Evolutionary conservation across 1,140 invertebrate genomes (phyloP).

Genomic region (Pseudomyrmex flavicornis): DNA sequence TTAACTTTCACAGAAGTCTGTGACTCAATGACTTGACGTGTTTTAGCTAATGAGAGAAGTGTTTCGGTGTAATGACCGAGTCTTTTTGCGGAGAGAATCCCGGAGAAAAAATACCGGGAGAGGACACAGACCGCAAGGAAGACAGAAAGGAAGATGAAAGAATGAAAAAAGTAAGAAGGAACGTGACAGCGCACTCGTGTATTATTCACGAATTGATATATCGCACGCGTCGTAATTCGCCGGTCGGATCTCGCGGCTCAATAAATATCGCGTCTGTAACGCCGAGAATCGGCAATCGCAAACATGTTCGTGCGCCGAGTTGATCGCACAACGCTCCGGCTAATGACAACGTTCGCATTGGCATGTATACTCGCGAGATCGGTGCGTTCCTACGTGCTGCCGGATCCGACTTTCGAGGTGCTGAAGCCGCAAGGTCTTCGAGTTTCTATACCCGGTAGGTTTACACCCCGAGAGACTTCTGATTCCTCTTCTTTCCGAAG

Average conservation of each 20-base stretch:
- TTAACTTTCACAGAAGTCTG: too few species aligned
- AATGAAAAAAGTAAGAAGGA: too few species aligned
- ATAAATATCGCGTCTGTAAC: constrained; percentile 20
- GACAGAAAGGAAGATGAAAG: too few species aligned
- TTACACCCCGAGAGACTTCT: not conserved
- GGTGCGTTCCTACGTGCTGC: constrained; percentile 71
- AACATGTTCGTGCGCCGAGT: constrained; percentile 33
- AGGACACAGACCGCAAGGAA: too few species aligned
- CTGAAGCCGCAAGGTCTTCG: constrained; percentile 72
- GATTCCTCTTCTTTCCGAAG: too few species aligned
- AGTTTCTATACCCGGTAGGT: constrained; percentile 73
- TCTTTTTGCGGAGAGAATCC: too few species aligned
- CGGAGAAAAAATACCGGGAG: too few species aligned
- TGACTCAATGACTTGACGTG: too few species aligned
- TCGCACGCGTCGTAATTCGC: not conserved
- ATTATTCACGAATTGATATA: not conserved
- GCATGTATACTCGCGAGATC: not conserved
- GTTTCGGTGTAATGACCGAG: too few species aligned
- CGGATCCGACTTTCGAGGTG: constrained; percentile 70
- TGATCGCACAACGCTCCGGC: not conserved
- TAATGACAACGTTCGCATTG: constrained; percentile 1
- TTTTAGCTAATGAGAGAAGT: too few species aligned
- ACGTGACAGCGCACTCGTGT: too few species aligned
- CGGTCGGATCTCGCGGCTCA: not conserved
- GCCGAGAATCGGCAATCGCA: not conserved